Base-by-base conservation (phyloP, 2,113 vertebrate species). In the Brachionichthys hirsutus region DNA sequence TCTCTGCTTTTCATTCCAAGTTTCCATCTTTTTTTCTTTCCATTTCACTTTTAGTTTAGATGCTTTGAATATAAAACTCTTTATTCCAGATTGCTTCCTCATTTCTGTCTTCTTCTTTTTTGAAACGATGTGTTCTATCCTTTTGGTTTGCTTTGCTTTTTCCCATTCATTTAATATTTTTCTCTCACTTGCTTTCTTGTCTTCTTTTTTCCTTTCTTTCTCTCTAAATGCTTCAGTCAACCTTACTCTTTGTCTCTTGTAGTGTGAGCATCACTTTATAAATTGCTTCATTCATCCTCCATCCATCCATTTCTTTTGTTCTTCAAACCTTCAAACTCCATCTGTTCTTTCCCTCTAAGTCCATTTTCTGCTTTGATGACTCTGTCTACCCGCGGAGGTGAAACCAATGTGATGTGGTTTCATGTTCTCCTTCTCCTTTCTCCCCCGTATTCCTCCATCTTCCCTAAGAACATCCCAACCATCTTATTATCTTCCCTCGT, bases 341-440 rank as follows among this genome's bases (percentile, higher is more conserved):
- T 62, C 20, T 4, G 0, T 67, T 45, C 51, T 40, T 30, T 50
- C 12, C 35, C 13, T 54, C 44, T 35, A 42, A 15, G 51, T 69
- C 58, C 34, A 55, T 78, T 74, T 77, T 75, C 70, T 68, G 70
- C 54, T 58, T 48, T 49, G 52, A 75, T 55, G 60, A 62, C 60
- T 72, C 60, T 56, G 73, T 76, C 67, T 11, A 1, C 22, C 7
- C 61, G 13, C 17, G 4, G 60, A 76, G 55, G 63, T 60, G 61
- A 67, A 59, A 24, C 16, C 42, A 11, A 8, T 13, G 30, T 45
- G 73, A 76, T 59, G 60, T 11, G 54, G 44, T 52, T 62, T 68
- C 59, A 4, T 43, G 50, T 53, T 56, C 43, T 22, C 45, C 54
- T 40, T 15, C 36, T 41, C 34, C 9, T 35, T 15, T 9, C 6